Percentiles rank a stretch among this genome's conserved stretches.
These are phyloP conservation scores for Heterotis niloticus DNA, from an alignment of 2,113 vertebrate species.

Conservation along the genomic window DNA sequence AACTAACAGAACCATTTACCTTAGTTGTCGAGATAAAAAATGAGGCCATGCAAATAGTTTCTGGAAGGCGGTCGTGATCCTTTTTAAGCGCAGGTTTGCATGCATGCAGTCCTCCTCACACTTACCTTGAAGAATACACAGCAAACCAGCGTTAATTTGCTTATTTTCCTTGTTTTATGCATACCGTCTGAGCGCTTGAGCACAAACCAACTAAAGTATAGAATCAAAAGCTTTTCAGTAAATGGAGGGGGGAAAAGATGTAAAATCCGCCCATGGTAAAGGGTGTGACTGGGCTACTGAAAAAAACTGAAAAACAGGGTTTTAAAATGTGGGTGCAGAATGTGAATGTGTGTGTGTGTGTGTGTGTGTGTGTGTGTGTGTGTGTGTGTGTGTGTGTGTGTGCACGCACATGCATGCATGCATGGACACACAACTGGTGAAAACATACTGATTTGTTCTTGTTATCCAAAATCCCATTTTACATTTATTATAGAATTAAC, in stretches of 20 bases:
- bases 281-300: constrained; percentile 37
- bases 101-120: constrained; percentile 2
- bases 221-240: constrained; percentile 26
- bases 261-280: constrained; percentile 23
- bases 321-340: not conserved
- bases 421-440: too few relatives aligned
- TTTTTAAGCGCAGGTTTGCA: not conserved
- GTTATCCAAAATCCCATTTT: not conserved
- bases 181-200: constrained; percentile 31
- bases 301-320: constrained; percentile 18
- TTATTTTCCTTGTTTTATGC: constrained; percentile 35
- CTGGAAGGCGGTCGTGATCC: too few relatives aligned
- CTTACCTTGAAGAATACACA: constrained; percentile 46
- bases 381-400: too few relatives aligned
- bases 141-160: constrained; percentile 38
- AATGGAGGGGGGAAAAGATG: not conserved
- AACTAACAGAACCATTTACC: too few relatives aligned
- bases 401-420: too few relatives aligned
- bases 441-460: not conserved
- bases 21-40: too few relatives aligned
- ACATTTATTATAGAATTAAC: not conserved
- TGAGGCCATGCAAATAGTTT: too few relatives aligned
- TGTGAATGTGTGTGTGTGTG: too few relatives aligned
- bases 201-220: constrained; percentile 35
- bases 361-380: too few relatives aligned